Conservation (phyloP, 37 sponge, comb jelly and placozoan species). For the Mnemiopsis leidyi region DNA sequence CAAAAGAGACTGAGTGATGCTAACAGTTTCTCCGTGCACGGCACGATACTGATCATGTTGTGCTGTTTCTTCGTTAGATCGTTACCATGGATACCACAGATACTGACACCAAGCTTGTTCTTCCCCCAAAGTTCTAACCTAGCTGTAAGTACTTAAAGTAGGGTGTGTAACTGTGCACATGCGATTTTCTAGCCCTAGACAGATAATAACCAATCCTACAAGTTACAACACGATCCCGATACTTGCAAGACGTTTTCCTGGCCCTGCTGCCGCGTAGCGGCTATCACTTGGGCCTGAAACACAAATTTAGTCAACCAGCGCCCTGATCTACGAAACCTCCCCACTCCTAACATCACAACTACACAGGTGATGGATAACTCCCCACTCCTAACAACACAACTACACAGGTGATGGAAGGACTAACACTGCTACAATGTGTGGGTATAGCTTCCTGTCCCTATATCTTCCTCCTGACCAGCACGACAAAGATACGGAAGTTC, state of each 20-base stretch:
- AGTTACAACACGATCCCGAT: no score
- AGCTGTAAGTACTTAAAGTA: constrained; percentile 23
- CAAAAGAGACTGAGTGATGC: not conserved
- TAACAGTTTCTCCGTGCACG: constrained; percentile 1
- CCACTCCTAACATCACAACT: not conserved
- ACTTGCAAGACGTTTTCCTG: not conserved
- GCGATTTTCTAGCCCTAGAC: no score
- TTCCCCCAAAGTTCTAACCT: not conserved
- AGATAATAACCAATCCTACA: no score
- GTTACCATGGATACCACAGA: constrained; percentile 52
- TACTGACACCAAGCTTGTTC: not conserved
- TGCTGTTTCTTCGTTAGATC: constrained; percentile 39
- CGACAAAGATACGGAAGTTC: not conserved
- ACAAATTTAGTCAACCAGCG: no score
- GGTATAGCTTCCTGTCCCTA: constrained; percentile 41
- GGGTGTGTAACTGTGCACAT: no score
- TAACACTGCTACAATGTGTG: constrained; percentile 1
- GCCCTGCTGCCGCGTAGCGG: not conserved
- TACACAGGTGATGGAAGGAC: not conserved
- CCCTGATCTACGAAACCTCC: no score
- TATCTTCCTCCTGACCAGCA: not conserved
- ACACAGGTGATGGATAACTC: constrained; percentile 9
- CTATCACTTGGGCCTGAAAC: no score
- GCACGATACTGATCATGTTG: constrained; percentile 1
- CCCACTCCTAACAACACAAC: not conserved